phyloP scores from a whole-genome alignment of 2,113 vertebrate species.

The Corvus moneduloides region DNA sequence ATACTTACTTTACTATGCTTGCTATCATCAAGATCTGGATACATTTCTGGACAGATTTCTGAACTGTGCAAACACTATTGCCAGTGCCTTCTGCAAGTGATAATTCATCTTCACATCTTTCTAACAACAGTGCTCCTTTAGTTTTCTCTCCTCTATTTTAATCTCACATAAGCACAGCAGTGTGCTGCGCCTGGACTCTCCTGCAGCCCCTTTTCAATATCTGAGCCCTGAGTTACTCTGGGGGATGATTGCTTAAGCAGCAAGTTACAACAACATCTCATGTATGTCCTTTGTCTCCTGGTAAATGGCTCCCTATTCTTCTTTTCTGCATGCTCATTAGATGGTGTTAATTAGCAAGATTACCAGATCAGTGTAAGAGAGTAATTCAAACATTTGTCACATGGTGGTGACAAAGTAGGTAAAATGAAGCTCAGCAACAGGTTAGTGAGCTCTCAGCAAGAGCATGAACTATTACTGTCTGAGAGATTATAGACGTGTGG shows the following conservation, averaged over 20 bases:
- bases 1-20: slow-evolving; percentile 84
- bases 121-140: neutral
- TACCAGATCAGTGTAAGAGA: neutral
- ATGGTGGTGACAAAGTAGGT: neutral
- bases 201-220: fast-evolving
- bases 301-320: neutral
- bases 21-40: slow-evolving; percentile 82
- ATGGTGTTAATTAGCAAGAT: neutral
- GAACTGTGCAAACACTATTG: slow-evolving; percentile 78
- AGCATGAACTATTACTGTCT: fast-evolving
- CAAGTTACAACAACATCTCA: neutral
- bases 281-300: fast-evolving
- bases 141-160: neutral
- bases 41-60: slow-evolving; percentile 69
- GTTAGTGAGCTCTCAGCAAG: neutral
- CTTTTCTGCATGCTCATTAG: neutral
- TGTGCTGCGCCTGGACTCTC: too few relatives aligned
- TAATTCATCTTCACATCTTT: neutral
- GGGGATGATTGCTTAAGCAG: neutral
- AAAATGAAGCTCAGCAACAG: neutral
- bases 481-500: neutral
- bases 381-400: neutral
- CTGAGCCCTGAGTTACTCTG: neutral
- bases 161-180: neutral
- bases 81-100: slow-evolving; percentile 83